Evolutionary conservation across 2,113 vertebrate genomes (phyloP).

Genomic region (Neopipo cinnamomea): DNA sequence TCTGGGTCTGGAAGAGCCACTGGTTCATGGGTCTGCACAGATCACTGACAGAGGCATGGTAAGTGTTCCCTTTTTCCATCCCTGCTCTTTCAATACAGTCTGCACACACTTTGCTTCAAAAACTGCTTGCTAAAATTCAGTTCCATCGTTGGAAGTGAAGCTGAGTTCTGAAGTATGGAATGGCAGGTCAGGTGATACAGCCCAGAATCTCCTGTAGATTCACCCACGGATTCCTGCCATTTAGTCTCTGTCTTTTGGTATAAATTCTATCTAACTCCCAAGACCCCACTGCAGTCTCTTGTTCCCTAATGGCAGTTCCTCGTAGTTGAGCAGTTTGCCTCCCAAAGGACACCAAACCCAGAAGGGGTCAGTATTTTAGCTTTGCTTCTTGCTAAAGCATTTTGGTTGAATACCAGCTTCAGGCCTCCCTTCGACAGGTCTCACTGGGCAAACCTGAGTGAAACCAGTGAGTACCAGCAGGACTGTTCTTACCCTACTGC

Average conservation of each 20-base stretch:
- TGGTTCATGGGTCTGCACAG: slow-evolving; percentile 83
- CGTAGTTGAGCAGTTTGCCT: not conserved
- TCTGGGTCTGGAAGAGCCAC: slow-evolving; percentile 83
- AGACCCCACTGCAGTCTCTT: not conserved
- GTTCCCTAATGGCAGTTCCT: not conserved
- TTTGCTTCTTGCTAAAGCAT: not conserved
- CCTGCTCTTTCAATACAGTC: not conserved
- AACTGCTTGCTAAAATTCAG: not conserved
- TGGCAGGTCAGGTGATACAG: not conserved
- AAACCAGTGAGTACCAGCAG: not conserved
- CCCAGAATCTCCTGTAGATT: not conserved
- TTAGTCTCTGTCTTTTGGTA: not conserved
- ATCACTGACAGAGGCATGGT: slow-evolving; percentile 88
- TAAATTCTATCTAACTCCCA: not conserved
- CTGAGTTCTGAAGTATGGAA: not conserved
- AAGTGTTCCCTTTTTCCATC: not conserved
- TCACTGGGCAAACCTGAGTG: not conserved
- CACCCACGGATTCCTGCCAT: not conserved
- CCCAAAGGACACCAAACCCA: not conserved
- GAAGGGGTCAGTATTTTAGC: not conserved
- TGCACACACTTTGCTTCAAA: not conserved
- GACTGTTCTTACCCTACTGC: not conserved
- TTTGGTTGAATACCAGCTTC: not conserved
- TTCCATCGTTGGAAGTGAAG: not conserved
- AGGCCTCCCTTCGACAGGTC: not conserved